Conservation (phyloP, 1,140 invertebrate species). For the Aphis craccivora region DNA sequence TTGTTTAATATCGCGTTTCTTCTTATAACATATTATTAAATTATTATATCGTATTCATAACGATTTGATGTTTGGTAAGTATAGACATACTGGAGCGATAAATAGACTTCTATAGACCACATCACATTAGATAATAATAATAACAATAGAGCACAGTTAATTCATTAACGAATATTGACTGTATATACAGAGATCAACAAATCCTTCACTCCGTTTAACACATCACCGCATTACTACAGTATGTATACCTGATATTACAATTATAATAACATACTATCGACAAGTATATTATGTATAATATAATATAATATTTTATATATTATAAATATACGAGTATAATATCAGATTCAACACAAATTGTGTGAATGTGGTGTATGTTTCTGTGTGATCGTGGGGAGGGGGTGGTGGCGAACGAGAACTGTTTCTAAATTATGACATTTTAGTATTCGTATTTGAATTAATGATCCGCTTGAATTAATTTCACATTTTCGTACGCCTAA, state of each 20-base stretch:
- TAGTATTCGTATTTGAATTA: background rate
- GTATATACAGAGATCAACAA: background rate
- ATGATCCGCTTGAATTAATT: conserved; percentile 12
- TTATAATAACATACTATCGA: background rate
- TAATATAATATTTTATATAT: background rate
- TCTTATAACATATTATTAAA: background rate
- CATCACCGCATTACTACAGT: background rate
- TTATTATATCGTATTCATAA: background rate
- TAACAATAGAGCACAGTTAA: background rate
- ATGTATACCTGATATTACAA: background rate
- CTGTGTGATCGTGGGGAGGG: background rate
- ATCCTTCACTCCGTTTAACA: background rate
- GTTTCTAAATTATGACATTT: conserved; percentile 16
- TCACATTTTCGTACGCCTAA: conserved; percentile 14
- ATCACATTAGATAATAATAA: background rate
- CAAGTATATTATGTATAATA: background rate
- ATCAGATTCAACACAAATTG: background rate
- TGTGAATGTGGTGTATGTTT: too few species aligned
- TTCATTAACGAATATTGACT: background rate
- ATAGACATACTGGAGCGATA: background rate
- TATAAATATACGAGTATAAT: background rate
- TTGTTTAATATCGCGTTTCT: background rate
- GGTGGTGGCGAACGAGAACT: background rate
- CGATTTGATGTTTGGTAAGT: background rate
- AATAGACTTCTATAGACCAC: background rate